Conservation (phyloP, 2,888 invertebrate genomes). For the Hymenopus coronatus region DNA sequence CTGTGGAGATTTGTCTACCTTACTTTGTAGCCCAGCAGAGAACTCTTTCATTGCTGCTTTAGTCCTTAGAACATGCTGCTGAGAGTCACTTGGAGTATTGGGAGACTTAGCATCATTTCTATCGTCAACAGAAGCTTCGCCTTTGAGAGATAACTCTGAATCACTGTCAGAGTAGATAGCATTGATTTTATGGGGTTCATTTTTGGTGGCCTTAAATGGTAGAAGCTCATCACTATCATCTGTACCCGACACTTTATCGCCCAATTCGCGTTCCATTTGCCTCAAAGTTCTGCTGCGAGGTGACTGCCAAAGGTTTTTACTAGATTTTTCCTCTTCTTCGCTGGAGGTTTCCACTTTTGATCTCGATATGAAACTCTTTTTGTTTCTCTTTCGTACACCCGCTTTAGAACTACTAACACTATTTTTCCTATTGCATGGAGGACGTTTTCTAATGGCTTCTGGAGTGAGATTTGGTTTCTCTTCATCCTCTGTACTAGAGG, state of each 20-base stretch:
- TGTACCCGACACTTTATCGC: conserved; percentile 58
- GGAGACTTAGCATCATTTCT: conserved; percentile 41
- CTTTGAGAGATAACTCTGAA: conserved; percentile 55
- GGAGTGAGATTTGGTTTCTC: conserved; percentile 39
- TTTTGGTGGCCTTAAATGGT: conserved; percentile 56
- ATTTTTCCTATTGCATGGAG: conserved; percentile 42
- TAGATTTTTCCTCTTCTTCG: conserved; percentile 50
- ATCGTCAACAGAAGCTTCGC: conserved; percentile 50
- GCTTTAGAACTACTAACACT: conserved; percentile 40
- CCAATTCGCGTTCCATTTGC: conserved; percentile 74
- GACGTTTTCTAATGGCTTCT: conserved; percentile 40
- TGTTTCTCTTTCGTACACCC: conserved; percentile 34
- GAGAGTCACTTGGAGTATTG: conserved; percentile 65
- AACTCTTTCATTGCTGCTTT: conserved; percentile 86
- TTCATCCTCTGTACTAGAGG: conserved; percentile 39
- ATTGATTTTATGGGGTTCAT: conserved; percentile 57
- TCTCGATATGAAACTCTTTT: conserved; percentile 41
- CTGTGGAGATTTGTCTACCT: conserved; percentile 36
- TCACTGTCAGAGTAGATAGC: conserved; percentile 85
- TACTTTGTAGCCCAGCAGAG: conserved; percentile 49
- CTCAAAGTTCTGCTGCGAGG: conserved; percentile 58
- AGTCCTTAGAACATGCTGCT: conserved; percentile 67
- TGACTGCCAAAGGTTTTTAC: conserved; percentile 32
- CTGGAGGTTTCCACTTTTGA: conserved; percentile 55
- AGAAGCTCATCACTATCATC: conserved; percentile 73